phyloP scores from a whole-genome alignment of 2,797 vertebrate species.

The Sarcophilus harrisii region DNA sequence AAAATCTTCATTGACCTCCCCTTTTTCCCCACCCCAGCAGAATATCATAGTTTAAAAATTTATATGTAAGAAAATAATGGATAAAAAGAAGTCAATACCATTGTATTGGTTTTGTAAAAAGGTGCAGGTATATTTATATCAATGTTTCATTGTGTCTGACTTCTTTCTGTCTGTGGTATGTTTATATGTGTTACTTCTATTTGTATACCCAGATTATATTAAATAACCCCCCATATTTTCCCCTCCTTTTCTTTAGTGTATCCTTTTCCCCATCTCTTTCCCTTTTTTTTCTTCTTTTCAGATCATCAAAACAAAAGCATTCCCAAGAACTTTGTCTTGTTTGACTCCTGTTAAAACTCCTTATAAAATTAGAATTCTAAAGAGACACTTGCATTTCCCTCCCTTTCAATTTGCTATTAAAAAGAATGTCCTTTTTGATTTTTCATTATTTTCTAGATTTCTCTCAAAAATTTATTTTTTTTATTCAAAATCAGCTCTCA shows the following conservation, averaged over 20 bases:
- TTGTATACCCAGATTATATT: neutral
- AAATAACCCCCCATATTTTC: neutral
- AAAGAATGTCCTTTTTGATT: neutral
- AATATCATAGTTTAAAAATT: conserved; percentile 32
- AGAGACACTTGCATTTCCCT: neutral
- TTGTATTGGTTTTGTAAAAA: conserved; percentile 58
- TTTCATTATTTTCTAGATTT: neutral
- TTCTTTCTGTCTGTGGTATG: neutral
- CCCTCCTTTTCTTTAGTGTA: neutral
- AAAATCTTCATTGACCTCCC: too few relatives aligned
- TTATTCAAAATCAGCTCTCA: neutral
- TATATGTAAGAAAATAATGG: neutral
- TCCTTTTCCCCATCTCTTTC: neutral
- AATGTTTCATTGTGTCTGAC: conserved; percentile 54
- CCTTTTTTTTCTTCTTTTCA: neutral
- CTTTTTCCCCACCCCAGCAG: neutral
- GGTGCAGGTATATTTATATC: conserved; percentile 54
- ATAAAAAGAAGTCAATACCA: conserved; percentile 11
- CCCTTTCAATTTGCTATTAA: neutral
- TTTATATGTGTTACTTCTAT: neutral
- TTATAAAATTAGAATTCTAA: too few relatives aligned
- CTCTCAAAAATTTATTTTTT: neutral
- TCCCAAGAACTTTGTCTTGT: neutral
- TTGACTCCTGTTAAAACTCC: neutral
- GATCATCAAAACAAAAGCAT: neutral